Percentiles rank a stretch among this genome's conserved stretches.
Conservation (phyloP, 2,797 vertebrate species). For the Petrocephalus schoutedeni region DNA sequence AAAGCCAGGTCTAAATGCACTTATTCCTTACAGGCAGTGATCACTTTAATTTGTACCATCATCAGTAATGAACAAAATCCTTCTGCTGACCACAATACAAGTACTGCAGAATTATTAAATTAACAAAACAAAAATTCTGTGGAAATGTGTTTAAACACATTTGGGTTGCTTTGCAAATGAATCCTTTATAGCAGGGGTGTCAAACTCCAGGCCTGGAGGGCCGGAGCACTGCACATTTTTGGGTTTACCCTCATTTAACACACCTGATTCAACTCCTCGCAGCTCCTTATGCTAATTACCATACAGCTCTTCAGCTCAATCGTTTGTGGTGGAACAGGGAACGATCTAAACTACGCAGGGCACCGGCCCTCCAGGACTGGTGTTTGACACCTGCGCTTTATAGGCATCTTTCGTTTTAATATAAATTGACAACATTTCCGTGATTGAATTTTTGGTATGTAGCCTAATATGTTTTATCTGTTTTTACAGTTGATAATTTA, state of each 20-base stretch:
- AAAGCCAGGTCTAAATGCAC: background rate
- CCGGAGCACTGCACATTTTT: too few species aligned
- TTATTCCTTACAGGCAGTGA: background rate
- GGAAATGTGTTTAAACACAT: background rate
- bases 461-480: background rate
- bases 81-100: background rate
- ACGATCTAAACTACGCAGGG: too few species aligned
- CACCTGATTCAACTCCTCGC: too few species aligned
- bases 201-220: too few species aligned
- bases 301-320: too few species aligned
- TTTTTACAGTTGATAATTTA: conserved; percentile 16
- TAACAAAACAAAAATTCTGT: background rate
- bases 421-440: background rate
- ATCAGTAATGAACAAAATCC: background rate
- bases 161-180: conserved; percentile 33
- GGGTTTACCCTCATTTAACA: too few species aligned
- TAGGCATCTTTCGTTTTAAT: background rate
- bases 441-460: background rate
- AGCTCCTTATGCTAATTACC: too few species aligned
- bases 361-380: too few species aligned
- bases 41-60: background rate
- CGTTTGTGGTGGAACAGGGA: too few species aligned
- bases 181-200: background rate
- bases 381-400: background rate
- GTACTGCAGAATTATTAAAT: background rate